Conservation (phyloP, 2,797 vertebrate genomes). For the Anolis apletophallus region DNA sequence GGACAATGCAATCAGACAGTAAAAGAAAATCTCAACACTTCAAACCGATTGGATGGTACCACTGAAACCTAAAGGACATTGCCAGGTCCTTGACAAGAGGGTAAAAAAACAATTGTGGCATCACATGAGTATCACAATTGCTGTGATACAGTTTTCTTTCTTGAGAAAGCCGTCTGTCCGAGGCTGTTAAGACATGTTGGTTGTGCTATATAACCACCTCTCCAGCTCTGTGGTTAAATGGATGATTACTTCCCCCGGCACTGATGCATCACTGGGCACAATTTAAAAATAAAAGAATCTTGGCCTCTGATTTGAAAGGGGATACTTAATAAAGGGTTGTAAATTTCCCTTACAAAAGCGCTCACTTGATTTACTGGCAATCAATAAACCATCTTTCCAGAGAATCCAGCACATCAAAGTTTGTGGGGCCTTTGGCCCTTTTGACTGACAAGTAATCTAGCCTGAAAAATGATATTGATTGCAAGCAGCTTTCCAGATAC, state of each 20-base stretch:
- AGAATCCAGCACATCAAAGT: constrained; percentile 43
- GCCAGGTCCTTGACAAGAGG: not conserved
- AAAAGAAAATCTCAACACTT: not conserved
- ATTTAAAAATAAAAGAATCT: constrained; percentile 13
- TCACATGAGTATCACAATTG: not conserved
- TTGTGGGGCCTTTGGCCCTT: constrained; percentile 32
- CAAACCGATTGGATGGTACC: not conserved
- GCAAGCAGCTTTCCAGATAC: constrained; percentile 24
- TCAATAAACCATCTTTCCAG: constrained; percentile 48
- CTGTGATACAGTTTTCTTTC: not conserved
- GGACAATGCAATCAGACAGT: not conserved
- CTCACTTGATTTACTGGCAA: constrained; percentile 53
- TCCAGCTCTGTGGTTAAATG: constrained; percentile 42
- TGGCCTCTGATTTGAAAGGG: constrained; percentile 45
- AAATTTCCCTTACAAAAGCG: constrained; percentile 47
- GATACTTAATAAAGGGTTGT: constrained; percentile 31
- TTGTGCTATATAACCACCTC: constrained; percentile 14
- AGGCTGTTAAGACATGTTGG: not conserved
- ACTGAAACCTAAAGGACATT: constrained; percentile 2
- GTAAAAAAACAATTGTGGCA: not conserved
- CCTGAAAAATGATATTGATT: constrained; percentile 41
- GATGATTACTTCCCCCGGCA: constrained; percentile 36
- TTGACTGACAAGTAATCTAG: constrained; percentile 38
- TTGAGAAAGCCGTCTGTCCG: not conserved
- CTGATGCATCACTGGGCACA: constrained; percentile 37